Conservation (phyloP, 1,140 invertebrate species). For the Myzus persicae region DNA sequence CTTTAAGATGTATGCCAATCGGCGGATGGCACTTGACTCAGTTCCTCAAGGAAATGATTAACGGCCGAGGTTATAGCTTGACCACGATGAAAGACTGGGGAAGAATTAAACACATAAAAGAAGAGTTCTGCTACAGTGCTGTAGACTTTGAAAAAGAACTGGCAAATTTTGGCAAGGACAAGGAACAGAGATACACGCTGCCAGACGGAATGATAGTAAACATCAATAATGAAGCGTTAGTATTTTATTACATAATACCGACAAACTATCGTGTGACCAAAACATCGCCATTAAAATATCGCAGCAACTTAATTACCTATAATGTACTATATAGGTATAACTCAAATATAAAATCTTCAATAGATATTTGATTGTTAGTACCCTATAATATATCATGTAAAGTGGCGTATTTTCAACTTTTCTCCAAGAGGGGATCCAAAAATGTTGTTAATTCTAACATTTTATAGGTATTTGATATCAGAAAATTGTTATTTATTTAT, state of each 20-base stretch:
- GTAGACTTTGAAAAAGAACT: not conserved
- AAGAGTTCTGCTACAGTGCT: not conserved
- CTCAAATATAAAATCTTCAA: too few species aligned
- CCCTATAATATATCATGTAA: too few species aligned
- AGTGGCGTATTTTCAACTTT: too few species aligned
- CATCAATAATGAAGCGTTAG: slow-evolving; percentile 20
- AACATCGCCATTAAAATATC: too few species aligned
- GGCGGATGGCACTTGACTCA: slow-evolving; percentile 34
- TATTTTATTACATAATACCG: not conserved
- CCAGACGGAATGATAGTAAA: slow-evolving; percentile 16
- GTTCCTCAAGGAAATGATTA: not conserved
- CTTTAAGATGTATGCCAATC: not conserved
- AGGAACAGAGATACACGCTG: not conserved
- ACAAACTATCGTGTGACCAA: too few species aligned
- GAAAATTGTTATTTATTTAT: too few species aligned
- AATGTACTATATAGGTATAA: too few species aligned
- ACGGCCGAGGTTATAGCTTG: not conserved
- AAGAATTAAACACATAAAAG: not conserved
- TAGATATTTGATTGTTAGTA: too few species aligned
- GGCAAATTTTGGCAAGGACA: not conserved
- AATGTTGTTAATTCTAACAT: too few species aligned
- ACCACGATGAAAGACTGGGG: not conserved
- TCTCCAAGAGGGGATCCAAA: too few species aligned
- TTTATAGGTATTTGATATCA: too few species aligned
- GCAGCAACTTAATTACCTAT: too few species aligned